Evolutionary conservation across 2,888 invertebrate genomes (phyloP).

Genomic region (Cabera pusaria): DNA sequence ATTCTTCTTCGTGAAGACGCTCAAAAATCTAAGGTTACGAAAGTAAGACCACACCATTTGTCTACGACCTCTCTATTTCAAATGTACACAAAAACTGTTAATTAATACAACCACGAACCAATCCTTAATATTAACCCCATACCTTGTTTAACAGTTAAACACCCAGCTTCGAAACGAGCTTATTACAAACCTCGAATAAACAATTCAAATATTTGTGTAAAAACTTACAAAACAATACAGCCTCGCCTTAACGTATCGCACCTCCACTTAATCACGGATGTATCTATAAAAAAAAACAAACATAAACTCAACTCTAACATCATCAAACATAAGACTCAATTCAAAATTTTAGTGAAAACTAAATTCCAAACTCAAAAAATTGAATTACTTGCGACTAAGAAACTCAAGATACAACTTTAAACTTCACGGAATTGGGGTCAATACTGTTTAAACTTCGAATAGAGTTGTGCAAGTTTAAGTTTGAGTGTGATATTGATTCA

Average conservation of each 20-base stretch:
- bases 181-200: slow-evolving; percentile 33
- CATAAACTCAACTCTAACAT: slow-evolving; percentile 34
- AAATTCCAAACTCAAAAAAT: slow-evolving; percentile 34
- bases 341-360: slow-evolving; percentile 29
- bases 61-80: too few species aligned
- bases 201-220: slow-evolving; percentile 36
- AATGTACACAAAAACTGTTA: slow-evolving; percentile 9
- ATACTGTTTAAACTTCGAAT: slow-evolving; percentile 24
- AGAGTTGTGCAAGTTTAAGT: slow-evolving; percentile 15
- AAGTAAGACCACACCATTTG: too few species aligned
- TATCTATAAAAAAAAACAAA: slow-evolving; percentile 46
- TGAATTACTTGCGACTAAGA: too few species aligned
- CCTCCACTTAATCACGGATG: slow-evolving; percentile 52
- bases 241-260: slow-evolving; percentile 39
- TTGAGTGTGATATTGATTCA: slow-evolving; percentile 45
- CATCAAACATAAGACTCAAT: slow-evolving; percentile 21
- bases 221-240: slow-evolving; percentile 41
- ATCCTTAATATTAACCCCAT: slow-evolving; percentile 14
- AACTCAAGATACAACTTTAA: too few species aligned
- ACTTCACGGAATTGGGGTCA: slow-evolving; percentile 11
- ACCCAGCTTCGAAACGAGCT: slow-evolving; percentile 31
- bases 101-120: slow-evolving; percentile 16
- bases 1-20: too few species aligned
- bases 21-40: too few species aligned
- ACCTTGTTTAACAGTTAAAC: slow-evolving; percentile 13